Evolutionary conservation across 2,888 invertebrate species (phyloP).

Genomic region (Hedychridium roseum): DNA sequence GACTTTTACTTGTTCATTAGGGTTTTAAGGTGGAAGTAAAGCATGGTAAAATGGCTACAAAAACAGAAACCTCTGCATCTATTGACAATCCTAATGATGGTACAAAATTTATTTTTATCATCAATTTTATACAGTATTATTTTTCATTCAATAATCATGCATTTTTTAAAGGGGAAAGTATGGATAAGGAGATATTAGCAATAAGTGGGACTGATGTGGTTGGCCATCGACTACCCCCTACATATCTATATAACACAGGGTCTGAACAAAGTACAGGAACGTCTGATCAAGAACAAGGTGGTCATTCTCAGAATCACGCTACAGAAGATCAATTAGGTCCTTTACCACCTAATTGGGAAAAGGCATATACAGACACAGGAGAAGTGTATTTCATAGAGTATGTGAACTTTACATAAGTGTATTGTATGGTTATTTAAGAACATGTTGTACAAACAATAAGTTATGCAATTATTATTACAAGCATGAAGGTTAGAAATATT

Average conservation of each 20-base stretch:
- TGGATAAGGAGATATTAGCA: slow-evolving; percentile 51
- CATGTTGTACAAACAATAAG: too few species aligned
- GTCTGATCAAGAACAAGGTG: slow-evolving; percentile 48
- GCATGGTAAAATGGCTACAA: slow-evolving; percentile 52
- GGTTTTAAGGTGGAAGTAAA: slow-evolving; percentile 26
- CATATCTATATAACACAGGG: slow-evolving; percentile 52
- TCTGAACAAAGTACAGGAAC: slow-evolving; percentile 46
- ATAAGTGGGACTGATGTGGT: slow-evolving; percentile 47
- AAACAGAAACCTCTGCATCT: slow-evolving; percentile 54
- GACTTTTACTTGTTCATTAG: slow-evolving; percentile 16
- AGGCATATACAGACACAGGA: slow-evolving; percentile 95
- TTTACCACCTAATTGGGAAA: slow-evolving; percentile 96
- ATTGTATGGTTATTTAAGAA: too few species aligned
- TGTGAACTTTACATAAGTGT: too few species aligned
- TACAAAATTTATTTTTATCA: slow-evolving; percentile 23
- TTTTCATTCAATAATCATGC: too few species aligned
- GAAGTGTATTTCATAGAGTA: slow-evolving; percentile 98
- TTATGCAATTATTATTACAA: too few species aligned
- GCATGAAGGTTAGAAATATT: too few species aligned
- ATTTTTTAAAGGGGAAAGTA: slow-evolving; percentile 38
- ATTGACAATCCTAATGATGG: slow-evolving; percentile 58
- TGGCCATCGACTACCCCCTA: slow-evolving; percentile 53
- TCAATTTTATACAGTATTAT: neutral
- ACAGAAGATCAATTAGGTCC: slow-evolving; percentile 86
- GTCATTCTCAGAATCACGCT: slow-evolving; percentile 66